Evolutionary conservation across 2,113 vertebrate genomes (phyloP).

Genomic region (Pycnonotus jocosus): DNA sequence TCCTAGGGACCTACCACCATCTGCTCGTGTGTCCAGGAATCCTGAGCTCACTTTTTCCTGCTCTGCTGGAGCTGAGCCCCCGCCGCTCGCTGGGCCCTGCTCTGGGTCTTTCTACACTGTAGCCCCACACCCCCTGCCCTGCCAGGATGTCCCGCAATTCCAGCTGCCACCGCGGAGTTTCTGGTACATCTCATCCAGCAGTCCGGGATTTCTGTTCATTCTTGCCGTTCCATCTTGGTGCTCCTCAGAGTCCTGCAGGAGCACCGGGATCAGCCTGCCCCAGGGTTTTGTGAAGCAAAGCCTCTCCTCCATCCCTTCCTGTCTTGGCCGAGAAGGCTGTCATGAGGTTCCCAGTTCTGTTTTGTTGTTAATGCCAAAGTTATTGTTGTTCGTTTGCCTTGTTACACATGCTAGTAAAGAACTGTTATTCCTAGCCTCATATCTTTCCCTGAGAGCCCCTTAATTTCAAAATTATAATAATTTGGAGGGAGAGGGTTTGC

Average conservation of each 20-base stretch:
- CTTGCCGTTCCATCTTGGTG: background rate
- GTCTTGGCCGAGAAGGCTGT: background rate
- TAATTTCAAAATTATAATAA: background rate
- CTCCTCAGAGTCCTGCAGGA: background rate
- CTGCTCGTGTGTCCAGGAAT: background rate
- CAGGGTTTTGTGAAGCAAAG: background rate
- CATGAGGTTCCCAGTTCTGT: background rate
- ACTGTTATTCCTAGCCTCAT: background rate
- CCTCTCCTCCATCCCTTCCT: background rate
- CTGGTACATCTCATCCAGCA: background rate
- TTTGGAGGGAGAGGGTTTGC: background rate
- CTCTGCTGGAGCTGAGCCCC: background rate
- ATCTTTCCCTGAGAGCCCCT: background rate
- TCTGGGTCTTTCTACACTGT: background rate
- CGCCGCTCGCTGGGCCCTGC: background rate
- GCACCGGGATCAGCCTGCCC: background rate
- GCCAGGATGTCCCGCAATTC: background rate
- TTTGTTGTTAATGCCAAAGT: background rate
- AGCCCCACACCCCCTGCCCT: background rate
- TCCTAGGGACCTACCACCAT: background rate
- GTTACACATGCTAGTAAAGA: background rate
- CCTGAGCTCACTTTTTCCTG: background rate
- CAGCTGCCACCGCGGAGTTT: background rate
- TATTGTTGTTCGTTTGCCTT: background rate
- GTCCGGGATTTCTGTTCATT: background rate